These are phyloP conservation scores for Heliconius hortense DNA, from an alignment of 2,888 invertebrate genomes.

Conservation along the genomic window DNA sequence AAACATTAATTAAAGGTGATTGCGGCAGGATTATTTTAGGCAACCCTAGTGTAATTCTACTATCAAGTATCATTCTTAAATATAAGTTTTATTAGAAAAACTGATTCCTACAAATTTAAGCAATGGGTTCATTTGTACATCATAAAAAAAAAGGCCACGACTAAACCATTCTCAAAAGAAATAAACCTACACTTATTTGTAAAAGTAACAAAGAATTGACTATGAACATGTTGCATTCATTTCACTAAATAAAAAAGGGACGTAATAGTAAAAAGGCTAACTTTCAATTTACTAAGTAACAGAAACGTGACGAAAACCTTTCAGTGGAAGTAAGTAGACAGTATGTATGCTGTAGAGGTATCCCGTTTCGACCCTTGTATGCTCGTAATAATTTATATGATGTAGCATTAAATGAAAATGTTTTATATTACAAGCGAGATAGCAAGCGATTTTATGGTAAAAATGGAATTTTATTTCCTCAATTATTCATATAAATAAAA, in stretches of 20 bases:
- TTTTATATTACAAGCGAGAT: slow-evolving; percentile 12
- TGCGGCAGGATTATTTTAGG: too few relatives aligned
- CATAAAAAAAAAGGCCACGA: background rate
- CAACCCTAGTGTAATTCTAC: too few relatives aligned
- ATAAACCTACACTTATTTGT: slow-evolving; percentile 12
- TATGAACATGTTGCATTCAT: slow-evolving; percentile 8
- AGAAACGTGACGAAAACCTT: slow-evolving; percentile 31
- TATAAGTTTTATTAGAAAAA: too few relatives aligned
- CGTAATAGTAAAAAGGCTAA: slow-evolving; percentile 28
- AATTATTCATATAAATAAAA: too few relatives aligned
- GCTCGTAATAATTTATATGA: slow-evolving; percentile 19
- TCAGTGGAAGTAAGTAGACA: slow-evolving; percentile 20
- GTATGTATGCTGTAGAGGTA: slow-evolving; percentile 22
- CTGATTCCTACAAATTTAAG: too few relatives aligned
- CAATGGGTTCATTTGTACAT: background rate
- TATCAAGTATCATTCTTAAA: too few relatives aligned
- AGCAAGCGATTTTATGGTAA: slow-evolving; percentile 6
- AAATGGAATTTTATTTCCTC: background rate
- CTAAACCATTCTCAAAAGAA: slow-evolving; percentile 9
- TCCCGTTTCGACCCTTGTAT: slow-evolving; percentile 21
- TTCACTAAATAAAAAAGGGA: slow-evolving; percentile 15
- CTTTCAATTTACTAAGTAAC: slow-evolving; percentile 37
- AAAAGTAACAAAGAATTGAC: slow-evolving; percentile 15
- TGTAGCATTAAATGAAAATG: slow-evolving; percentile 20
- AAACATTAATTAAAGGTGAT: too few relatives aligned